These are phyloP conservation scores for Oreocharis arfaki DNA, from an alignment of 2,113 vertebrate genomes.

Conservation along the genomic window DNA sequence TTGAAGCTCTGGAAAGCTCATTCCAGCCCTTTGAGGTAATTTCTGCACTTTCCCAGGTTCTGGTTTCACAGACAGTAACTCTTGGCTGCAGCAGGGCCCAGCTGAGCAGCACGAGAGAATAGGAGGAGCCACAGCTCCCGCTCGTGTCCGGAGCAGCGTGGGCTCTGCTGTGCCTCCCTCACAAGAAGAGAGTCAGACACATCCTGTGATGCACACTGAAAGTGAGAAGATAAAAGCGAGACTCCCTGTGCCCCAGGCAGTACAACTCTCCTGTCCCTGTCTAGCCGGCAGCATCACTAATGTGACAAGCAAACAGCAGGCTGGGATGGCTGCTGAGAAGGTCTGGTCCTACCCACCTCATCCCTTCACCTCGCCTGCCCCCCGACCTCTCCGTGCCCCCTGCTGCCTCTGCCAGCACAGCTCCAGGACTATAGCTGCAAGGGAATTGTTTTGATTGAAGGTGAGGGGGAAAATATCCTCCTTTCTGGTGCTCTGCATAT, in stretches of 20 bases:
- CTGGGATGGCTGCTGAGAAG: neutral
- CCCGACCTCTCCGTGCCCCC: neutral
- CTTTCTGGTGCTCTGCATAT: neutral
- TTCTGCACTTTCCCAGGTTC: neutral
- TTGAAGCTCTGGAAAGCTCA: neutral
- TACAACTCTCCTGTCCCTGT: neutral
- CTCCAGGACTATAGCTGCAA: neutral
- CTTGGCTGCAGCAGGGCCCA: neutral
- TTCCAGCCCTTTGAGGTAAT: neutral
- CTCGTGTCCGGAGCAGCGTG: rapidly evolving
- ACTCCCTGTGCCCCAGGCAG: neutral
- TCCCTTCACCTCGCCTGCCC: neutral
- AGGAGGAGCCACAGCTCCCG: neutral
- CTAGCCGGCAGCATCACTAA: neutral
- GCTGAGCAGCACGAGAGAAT: neutral
- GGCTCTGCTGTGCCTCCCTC: neutral
- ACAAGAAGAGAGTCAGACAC: neutral
- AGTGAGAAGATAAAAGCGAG: neutral
- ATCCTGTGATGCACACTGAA: neutral
- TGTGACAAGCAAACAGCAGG: neutral
- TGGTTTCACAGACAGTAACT: neutral
- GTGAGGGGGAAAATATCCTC: neutral
- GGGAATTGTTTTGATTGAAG: neutral
- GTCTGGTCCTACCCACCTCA: neutral
- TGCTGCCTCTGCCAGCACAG: neutral